Conservation (phyloP, 2,113 vertebrate species). For the Isurus oxyrinchus region DNA sequence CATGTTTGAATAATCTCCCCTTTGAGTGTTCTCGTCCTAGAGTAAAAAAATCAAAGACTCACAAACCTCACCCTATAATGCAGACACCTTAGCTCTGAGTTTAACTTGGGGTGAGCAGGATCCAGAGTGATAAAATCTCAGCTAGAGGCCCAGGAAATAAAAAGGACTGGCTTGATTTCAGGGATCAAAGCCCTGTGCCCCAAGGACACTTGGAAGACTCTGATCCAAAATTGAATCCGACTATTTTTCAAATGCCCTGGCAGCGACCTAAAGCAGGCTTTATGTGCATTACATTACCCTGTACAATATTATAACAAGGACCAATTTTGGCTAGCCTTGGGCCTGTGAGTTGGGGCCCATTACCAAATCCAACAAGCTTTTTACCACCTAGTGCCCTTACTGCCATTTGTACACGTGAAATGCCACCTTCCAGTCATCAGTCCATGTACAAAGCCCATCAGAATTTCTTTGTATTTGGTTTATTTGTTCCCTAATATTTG, state of each 20-base stretch:
- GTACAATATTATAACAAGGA: background rate
- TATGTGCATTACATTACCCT: background rate
- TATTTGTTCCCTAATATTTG: background rate
- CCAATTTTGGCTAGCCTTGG: background rate
- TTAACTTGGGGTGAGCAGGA: background rate
- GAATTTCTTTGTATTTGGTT: background rate
- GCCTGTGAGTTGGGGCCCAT: background rate
- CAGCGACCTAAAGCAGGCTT: background rate
- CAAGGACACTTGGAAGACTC: background rate
- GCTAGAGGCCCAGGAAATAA: background rate
- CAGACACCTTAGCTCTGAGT: background rate
- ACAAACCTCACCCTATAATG: background rate
- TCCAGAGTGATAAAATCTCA: background rate
- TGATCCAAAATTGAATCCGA: background rate
- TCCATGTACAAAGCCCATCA: background rate
- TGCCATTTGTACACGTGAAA: background rate
- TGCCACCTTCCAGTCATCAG: background rate
- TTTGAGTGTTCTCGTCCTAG: background rate
- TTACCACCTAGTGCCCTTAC: background rate
- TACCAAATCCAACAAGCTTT: background rate
- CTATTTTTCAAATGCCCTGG: background rate
- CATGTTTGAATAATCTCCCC: background rate
- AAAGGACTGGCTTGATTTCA: background rate
- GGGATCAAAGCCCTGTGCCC: background rate
- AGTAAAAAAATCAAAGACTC: background rate